Conservation (phyloP, 2,113 vertebrate species). For the Callopanchax toddi region DNA sequence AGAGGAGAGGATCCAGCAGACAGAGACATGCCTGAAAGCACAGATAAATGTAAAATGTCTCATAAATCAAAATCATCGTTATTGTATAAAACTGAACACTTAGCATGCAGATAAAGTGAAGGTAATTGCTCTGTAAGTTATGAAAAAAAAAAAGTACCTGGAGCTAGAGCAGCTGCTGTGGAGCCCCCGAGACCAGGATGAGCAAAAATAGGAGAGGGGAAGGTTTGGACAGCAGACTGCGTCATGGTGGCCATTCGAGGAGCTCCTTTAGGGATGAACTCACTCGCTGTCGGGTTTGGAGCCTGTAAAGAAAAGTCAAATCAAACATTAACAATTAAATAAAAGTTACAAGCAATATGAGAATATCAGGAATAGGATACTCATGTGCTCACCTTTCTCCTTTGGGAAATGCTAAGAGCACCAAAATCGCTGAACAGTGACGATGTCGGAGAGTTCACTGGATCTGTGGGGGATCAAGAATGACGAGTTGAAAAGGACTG, state of each 20-base stretch:
- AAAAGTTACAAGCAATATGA: no score
- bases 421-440: constrained; percentile 98
- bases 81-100: no score
- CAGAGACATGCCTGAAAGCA: constrained; percentile 91
- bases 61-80: background rate
- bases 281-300: constrained; percentile 96
- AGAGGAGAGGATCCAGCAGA: constrained; percentile 98
- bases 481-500: background rate
- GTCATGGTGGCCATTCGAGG: constrained; percentile 92
- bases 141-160: constrained; percentile 78
- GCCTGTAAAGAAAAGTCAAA: constrained; percentile 75
- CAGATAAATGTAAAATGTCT: constrained; percentile 5
- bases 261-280: constrained; percentile 98
- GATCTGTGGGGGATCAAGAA: constrained; percentile 79
- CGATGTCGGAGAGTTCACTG: constrained; percentile 91
- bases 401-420: constrained; percentile 95
- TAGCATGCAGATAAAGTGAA: no score
- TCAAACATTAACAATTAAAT: no score
- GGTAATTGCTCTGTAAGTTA: no score
- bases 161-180: constrained; percentile 89
- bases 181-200: constrained; percentile 90
- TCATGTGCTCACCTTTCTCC: constrained; percentile 90
- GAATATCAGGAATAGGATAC: background rate
- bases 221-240: constrained; percentile 91
- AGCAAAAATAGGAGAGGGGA: constrained; percentile 93